Conservation (phyloP, 2,888 invertebrate species). For the Cephonodes hylas region DNA sequence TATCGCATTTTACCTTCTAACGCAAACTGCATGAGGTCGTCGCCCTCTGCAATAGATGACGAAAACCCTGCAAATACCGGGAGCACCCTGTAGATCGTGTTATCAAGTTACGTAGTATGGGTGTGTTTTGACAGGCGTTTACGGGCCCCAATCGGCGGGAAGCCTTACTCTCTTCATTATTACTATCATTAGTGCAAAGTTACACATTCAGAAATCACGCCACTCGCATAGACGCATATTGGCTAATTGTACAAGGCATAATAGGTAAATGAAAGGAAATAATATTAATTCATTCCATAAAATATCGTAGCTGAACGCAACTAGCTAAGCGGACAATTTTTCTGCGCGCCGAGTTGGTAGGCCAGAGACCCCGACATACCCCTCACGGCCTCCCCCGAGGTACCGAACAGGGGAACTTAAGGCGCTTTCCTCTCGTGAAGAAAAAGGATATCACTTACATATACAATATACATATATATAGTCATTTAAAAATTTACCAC, state of each 20-base stretch:
- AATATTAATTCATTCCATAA: too few relatives aligned
- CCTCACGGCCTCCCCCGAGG: too few relatives aligned
- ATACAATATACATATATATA: background rate
- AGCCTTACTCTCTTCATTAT: conserved; percentile 46
- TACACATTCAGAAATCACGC: conserved; percentile 31
- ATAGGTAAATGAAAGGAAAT: too few relatives aligned
- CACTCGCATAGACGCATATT: background rate
- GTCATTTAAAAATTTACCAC: too few relatives aligned
- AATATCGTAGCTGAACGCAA: too few relatives aligned
- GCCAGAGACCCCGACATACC: too few relatives aligned
- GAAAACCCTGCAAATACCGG: background rate
- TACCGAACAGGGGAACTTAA: too few relatives aligned
- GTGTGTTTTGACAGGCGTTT: conserved; percentile 69
- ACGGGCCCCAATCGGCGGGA: conserved; percentile 44
- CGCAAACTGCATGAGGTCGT: background rate
- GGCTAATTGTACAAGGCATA: background rate
- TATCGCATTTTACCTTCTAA: background rate
- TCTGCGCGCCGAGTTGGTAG: too few relatives aligned
- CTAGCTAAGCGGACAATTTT: background rate
- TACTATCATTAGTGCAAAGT: conserved; percentile 15
- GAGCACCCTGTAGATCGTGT: conserved; percentile 40
- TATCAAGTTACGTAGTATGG: conserved; percentile 56
- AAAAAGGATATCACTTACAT: too few relatives aligned
- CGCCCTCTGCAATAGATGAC: background rate
- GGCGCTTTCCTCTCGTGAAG: too few relatives aligned